phyloP scores from a whole-genome alignment of 2,888 invertebrate species.

The Caenorhabditis plicata region DNA sequence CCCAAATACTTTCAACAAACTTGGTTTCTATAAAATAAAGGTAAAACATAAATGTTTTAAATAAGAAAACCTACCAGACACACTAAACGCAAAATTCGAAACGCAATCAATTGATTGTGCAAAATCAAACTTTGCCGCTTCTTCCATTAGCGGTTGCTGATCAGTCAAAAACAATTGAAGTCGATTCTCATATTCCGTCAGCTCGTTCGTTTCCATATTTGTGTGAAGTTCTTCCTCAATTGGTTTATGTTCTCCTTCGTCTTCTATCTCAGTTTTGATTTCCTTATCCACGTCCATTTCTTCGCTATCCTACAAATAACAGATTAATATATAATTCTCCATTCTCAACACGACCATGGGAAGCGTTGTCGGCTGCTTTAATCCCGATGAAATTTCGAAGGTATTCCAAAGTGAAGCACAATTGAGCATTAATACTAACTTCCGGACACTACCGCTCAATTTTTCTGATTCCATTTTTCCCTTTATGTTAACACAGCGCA shows the following conservation, averaged over 20 bases:
- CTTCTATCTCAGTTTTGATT: conserved; percentile 2
- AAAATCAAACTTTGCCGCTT: conserved; percentile 23
- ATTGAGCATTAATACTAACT: conserved; percentile 12
- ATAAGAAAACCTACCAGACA: conserved; percentile 3
- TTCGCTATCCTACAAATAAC: not conserved
- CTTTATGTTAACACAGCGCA: conserved; percentile 11
- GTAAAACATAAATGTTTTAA: not conserved
- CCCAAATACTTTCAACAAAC: conserved; percentile 23
- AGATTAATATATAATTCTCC: not conserved
- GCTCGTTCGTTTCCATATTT: not conserved
- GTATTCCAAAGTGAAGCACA: conserved; percentile 32
- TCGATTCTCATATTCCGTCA: not conserved
- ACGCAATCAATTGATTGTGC: conserved; percentile 19
- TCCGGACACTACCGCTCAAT: not conserved
- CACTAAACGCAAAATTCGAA: conserved; percentile 16
- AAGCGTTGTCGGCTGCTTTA: conserved; percentile 1
- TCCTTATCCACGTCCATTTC: not conserved
- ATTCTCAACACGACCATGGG: not conserved
- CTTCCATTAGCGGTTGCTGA: conserved; percentile 20
- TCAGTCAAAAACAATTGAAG: conserved; percentile 8
- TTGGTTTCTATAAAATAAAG: too few relatives aligned
- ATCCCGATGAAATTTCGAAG: conserved; percentile 11
- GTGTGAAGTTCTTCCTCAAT: not conserved
- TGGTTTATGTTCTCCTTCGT: not conserved
- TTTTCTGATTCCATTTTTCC: not conserved